Evolutionary conservation across 2,888 invertebrate genomes (phyloP).

Genomic region (Harpagoxenus sublaevis): DNA sequence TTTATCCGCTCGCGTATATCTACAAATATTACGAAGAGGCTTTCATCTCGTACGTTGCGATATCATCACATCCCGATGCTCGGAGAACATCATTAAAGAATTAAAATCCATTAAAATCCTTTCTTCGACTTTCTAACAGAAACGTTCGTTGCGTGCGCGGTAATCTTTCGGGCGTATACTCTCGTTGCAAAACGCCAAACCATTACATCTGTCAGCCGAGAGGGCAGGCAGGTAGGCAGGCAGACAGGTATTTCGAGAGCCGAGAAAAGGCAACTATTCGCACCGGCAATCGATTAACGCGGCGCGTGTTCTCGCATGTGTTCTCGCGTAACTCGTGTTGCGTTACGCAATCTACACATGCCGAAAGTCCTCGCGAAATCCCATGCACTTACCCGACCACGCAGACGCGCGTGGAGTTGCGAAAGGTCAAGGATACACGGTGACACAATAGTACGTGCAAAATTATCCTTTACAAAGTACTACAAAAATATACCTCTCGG

Average conservation of each 20-base stretch:
- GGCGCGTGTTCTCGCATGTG: constrained; percentile 37
- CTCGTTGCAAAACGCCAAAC: constrained; percentile 36
- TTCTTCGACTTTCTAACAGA: neutral
- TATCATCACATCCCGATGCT: neutral
- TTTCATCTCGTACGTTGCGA: neutral
- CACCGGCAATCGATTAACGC: constrained; percentile 27
- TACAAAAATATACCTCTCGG: neutral
- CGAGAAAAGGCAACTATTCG: constrained; percentile 32
- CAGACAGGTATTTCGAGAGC: constrained; percentile 34
- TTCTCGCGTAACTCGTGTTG: constrained; percentile 4
- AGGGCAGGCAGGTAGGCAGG: neutral
- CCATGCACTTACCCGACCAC: constrained; percentile 46
- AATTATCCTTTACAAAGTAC: constrained; percentile 50
- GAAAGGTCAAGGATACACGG: constrained; percentile 71
- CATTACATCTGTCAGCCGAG: neutral
- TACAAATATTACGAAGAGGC: neutral
- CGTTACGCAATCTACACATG: constrained; percentile 58
- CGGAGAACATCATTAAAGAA: neutral
- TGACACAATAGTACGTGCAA: constrained; percentile 34
- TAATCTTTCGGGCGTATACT: constrained; percentile 4
- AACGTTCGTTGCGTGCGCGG: neutral
- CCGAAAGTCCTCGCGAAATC: constrained; percentile 60
- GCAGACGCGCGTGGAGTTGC: constrained; percentile 21
- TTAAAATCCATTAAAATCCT: neutral
- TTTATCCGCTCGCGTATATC: neutral